These are phyloP conservation scores for pig (Sus scrofa) DNA, from an alignment of 2,113 vertebrate species.

Conservation along the genomic window DNA sequence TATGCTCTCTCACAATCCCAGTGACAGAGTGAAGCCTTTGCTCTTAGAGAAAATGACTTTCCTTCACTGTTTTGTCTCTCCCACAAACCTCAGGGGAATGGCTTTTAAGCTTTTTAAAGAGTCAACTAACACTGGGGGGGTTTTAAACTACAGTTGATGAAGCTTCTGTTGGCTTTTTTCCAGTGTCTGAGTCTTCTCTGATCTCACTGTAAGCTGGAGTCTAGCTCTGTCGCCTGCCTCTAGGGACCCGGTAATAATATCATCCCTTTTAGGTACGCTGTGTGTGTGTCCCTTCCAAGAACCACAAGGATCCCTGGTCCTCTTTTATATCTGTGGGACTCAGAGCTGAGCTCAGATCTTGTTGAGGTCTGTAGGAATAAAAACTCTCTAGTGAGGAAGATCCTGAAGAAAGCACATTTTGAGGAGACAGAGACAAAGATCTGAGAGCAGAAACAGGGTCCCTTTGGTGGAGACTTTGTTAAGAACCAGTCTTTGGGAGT, in stretches of 20 bases:
- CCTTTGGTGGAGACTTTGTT: background rate
- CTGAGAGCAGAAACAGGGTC: conserved; percentile 40
- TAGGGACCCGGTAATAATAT: background rate
- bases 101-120: conserved; percentile 59
- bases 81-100: conserved; percentile 52
- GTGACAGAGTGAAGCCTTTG: conserved; percentile 16
- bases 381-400: conserved; percentile 8
- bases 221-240: conserved; percentile 59
- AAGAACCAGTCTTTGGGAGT: background rate
- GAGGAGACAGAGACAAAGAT: background rate
- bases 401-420: background rate
- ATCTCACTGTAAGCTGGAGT: background rate
- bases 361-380: conserved; percentile 43
- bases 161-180: conserved; percentile 35
- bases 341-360: conserved; percentile 25
- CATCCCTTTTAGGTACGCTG: background rate
- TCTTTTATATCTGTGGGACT: conserved; percentile 17
- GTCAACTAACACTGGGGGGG: background rate
- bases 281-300: background rate
- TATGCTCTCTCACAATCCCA: background rate
- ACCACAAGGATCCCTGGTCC: background rate
- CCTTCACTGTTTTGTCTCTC: background rate
- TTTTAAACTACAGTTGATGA: background rate
- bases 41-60: conserved; percentile 51
- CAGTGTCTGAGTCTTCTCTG: conserved; percentile 25